phyloP scores from a whole-genome alignment of 2,888 invertebrate genomes.

The Fragum sueziense region DNA sequence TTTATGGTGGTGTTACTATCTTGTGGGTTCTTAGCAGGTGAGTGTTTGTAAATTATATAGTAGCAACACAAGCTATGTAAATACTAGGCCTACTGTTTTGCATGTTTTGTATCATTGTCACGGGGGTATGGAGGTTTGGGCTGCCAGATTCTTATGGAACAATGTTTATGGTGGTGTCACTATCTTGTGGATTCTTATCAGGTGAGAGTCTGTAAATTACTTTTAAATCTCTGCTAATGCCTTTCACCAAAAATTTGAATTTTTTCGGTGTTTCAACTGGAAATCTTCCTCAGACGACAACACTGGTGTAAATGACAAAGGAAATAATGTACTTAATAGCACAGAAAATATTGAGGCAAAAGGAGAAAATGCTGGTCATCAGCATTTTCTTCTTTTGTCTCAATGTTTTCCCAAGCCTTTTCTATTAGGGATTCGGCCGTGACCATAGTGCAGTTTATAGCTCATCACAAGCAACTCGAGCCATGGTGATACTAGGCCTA shows the following conservation, averaged over 20 bases:
- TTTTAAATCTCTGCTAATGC: too few species aligned
- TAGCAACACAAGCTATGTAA: slow-evolving; percentile 40
- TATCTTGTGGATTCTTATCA: slow-evolving; percentile 49
- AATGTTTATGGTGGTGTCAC: slow-evolving; percentile 38
- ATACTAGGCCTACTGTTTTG: slow-evolving; percentile 50
- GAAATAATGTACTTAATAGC: too few species aligned
- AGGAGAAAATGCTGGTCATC: too few species aligned
- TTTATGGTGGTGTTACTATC: slow-evolving; percentile 42
- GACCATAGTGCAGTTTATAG: too few species aligned
- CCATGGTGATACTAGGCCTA: slow-evolving; percentile 46
- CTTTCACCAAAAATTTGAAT: too few species aligned
- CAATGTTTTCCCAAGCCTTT: too few species aligned
- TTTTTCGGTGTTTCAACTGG: too few species aligned
- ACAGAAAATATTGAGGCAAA: too few species aligned
- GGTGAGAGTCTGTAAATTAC: slow-evolving; percentile 43
- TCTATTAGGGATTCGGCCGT: too few species aligned
- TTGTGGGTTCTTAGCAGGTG: slow-evolving; percentile 54
- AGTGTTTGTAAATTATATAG: slow-evolving; percentile 31
- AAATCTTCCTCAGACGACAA: too few species aligned
- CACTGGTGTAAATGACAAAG: too few species aligned
- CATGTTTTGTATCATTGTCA: slow-evolving; percentile 46
- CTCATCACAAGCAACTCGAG: slow-evolving; percentile 36
- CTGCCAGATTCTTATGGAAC: slow-evolving; percentile 31
- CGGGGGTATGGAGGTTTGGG: slow-evolving; percentile 51
- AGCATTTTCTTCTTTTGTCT: too few species aligned